Percentiles rank a stretch among this genome's conserved stretches.
Conservation (phyloP, 1,140 invertebrate species). For the Pogonomyrmex californicus region DNA sequence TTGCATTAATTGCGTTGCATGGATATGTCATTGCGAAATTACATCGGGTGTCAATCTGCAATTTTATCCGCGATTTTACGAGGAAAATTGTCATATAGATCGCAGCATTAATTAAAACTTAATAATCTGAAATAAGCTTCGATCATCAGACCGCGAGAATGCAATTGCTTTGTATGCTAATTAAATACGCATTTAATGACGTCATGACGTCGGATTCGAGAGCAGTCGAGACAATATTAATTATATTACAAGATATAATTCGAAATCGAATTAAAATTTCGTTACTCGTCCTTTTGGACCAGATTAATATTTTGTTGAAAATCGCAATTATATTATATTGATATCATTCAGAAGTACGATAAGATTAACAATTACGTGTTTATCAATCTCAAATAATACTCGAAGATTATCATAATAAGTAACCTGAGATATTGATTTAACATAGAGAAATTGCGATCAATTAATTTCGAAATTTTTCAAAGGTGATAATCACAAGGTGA, state of each 20-base stretch:
- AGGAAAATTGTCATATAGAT: background rate
- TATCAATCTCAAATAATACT: background rate
- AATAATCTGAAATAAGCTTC: background rate
- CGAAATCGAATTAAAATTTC: background rate
- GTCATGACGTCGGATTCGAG: background rate
- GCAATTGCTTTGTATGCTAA: background rate
- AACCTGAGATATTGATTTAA: background rate
- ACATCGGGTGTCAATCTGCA: background rate
- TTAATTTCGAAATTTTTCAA: background rate
- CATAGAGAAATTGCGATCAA: background rate
- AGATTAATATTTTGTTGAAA: background rate
- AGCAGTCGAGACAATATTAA: background rate
- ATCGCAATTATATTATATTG: background rate
- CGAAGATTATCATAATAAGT: background rate
- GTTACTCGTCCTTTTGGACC: background rate
- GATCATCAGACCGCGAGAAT: background rate
- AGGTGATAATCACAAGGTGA: background rate
- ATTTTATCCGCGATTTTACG: background rate
- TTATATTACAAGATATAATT: background rate
- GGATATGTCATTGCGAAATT: background rate
- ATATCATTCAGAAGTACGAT: background rate
- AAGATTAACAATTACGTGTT: background rate
- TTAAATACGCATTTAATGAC: background rate
- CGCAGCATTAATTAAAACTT: conserved; percentile 5
- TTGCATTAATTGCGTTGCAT: background rate